Percentiles rank a stretch among this genome's conserved stretches.
phyloP scores from a whole-genome alignment of 2,113 vertebrate genomes.

The Sinocyclocheilus anophthalmus region DNA sequence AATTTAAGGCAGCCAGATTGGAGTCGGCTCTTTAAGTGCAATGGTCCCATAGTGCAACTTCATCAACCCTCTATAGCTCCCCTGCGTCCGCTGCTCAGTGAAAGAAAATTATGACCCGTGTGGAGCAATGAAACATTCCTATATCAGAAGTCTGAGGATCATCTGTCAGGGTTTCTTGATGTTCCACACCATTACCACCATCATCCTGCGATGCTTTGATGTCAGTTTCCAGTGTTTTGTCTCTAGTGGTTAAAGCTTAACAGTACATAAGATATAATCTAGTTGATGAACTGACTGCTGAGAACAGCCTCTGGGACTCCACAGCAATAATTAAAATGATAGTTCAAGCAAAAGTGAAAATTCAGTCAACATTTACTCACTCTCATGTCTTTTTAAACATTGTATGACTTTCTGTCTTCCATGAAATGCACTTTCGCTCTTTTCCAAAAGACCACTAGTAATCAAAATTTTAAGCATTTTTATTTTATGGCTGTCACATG shows the following conservation, averaged over 20 bases:
- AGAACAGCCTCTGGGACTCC: neutral
- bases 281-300: constrained; percentile 9
- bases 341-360: constrained; percentile 2
- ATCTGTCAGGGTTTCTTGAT: constrained; percentile 40
- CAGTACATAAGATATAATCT: neutral
- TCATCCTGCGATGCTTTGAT: constrained; percentile 17
- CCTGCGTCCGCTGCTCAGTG: constrained; percentile 21
- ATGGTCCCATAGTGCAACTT: constrained; percentile 50
- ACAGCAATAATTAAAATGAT: neutral
- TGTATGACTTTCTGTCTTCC: neutral
- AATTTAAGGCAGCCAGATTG: constrained; percentile 43
- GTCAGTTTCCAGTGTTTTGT: constrained; percentile 22
- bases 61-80: constrained; percentile 44
- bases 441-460: neutral
- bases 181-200: constrained; percentile 34
- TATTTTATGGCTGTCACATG: neutral
- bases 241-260: constrained; percentile 16
- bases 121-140: constrained; percentile 25
- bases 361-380: neutral
- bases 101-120: constrained; percentile 16
- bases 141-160: constrained; percentile 20
- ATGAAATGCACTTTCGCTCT: neutral
- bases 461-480: neutral
- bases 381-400: neutral
- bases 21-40: constrained; percentile 44